Percentiles rank a stretch among this genome's conserved stretches.
Evolutionary conservation across 1,140 invertebrate genomes (phyloP).

Genomic region (Rhagoletis pomonella): DNA sequence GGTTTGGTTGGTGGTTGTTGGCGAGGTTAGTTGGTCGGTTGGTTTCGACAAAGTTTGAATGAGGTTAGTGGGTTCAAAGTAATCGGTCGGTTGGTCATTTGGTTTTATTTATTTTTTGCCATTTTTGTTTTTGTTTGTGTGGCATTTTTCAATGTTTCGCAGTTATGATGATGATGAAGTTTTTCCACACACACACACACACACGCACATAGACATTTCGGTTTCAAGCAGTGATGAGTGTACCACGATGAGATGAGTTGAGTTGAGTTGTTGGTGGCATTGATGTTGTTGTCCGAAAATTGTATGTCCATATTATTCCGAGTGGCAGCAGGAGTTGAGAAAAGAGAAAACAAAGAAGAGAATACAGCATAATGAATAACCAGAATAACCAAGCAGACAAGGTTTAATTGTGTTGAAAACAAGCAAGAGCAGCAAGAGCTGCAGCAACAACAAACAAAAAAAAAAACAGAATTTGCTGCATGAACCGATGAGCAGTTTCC

Average conservation of each 20-base stretch:
- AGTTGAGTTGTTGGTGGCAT: not conserved
- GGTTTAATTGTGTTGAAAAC: constrained; percentile 4
- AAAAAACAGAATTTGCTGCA: not conserved
- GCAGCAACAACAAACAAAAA: too few relatives aligned
- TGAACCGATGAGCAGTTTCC: not conserved
- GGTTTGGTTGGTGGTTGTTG: not conserved
- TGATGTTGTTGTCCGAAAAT: not conserved
- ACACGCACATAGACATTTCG: too few relatives aligned
- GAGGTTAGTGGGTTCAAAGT: constrained; percentile 23
- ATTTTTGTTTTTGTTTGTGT: too few relatives aligned
- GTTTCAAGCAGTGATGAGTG: not conserved
- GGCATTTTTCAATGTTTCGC: not conserved
- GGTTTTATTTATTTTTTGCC: too few relatives aligned
- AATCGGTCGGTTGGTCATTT: not conserved
- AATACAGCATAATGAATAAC: constrained; percentile 6
- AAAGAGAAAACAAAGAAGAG: not conserved
- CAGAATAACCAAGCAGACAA: constrained; percentile 17
- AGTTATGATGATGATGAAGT: not conserved
- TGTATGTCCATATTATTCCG: not conserved
- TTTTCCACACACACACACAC: too few relatives aligned
- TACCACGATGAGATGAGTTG: too few relatives aligned
- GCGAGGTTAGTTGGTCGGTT: constrained; percentile 13
- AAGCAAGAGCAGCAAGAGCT: too few relatives aligned
- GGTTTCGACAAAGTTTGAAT: not conserved
- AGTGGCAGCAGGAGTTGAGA: not conserved